Base-by-base conservation (phyloP, 2,888 invertebrate genomes). In the Glaucopsyche alexis region DNA sequence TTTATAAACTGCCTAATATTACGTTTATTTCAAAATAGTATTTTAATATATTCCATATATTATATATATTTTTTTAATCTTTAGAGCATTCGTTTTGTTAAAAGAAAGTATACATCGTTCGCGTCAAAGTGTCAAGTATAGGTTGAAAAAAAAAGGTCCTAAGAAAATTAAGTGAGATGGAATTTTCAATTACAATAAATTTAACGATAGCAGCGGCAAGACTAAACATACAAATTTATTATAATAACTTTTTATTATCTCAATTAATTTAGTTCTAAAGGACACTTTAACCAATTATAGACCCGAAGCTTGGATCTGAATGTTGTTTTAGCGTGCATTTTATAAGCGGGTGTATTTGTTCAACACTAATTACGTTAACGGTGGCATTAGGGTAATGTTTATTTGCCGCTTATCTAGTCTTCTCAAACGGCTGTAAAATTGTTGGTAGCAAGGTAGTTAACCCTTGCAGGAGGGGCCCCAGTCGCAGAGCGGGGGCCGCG, bases 391-490 rank as follows among this genome's bases (percentile, higher is more conserved):
- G 84, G 82, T 88, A 87, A 90, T 90, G 89, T 90, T 90, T 88
- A 90, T 90, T 88, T 87, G 81, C 83, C 83, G 87, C 89, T 90
- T 90, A 90, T 90, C 90, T 88, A 87, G 89, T 85, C 84, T 88
- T 86, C 88, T 90, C 88, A 90, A 91, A 89, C 84, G 87, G 83
- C 82, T 85, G 86, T 89, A 89, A 90, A 90, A 91, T 87, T 87
- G 89, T 88, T 88, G 87, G 87, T 82, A 84, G 87, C 88, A 87
- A 87, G 89, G 91, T 87, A 90, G 89, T 91, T 91, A 91, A 90
- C 91, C 90, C 90, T 89, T 88, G 87, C 84, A 86, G 85, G 85
- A 79, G 82, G 77, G 78, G 45, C 42, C 47, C 69, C 77, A 79
- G 77, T 78, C 73, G 81, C 74, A 79, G 83, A 82, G 84, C 78